Evolutionary conservation across 2,113 vertebrate genomes (phyloP), one percentile per base, ranked within the genome.

Genomic region (Recurvirostra avosetta): DNA sequence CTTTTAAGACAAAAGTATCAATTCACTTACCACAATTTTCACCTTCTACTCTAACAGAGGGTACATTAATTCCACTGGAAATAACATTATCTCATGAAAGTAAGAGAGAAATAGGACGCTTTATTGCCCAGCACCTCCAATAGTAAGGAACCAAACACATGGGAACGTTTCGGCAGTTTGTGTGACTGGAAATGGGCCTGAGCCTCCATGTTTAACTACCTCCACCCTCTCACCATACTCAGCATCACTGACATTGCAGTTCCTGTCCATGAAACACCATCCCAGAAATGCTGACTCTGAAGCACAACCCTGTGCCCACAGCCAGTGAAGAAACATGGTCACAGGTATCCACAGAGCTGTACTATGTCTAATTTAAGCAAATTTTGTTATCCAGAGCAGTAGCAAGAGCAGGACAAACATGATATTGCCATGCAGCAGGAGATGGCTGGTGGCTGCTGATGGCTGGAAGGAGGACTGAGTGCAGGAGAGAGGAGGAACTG

Each of bases 181-280:
- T 56, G 25, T 40, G 43, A n/a, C 34, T 78, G 22, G 29, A 88
- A 82, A 72, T 18, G 32, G 26, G 32, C 9, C 30, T 30, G 16
- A 79, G 19, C 8, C 32, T 78, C 65, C 2, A 1, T 41, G 7
- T 43, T 68, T 29, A 63, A 50, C 11, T 18, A 17, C 12, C 5
- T 73, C 8, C 23, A 47, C 6, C 11, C 74, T 91, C 38, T 36
- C 21, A 20, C 11, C 19, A 40, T 1, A 1, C 0, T 0, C 6
- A 55, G 11, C 53, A 43, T 49, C 68, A 15, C n/a, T 5, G 49
- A 19, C 4, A 2, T 19, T 62, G 32, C 1, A 0, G 13, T 5
- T 47, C 45, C 66, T 65, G 36, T 10, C 53, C 23, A 12, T 21
- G 45, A 68, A 85, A 87, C 32, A 59, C 2, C 27, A 32, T 2